Percentiles rank a stretch among this genome's conserved stretches.
These are phyloP conservation scores for Cheilosia urbana DNA, from an alignment of 2,888 invertebrate species.

Conservation along the genomic window DNA sequence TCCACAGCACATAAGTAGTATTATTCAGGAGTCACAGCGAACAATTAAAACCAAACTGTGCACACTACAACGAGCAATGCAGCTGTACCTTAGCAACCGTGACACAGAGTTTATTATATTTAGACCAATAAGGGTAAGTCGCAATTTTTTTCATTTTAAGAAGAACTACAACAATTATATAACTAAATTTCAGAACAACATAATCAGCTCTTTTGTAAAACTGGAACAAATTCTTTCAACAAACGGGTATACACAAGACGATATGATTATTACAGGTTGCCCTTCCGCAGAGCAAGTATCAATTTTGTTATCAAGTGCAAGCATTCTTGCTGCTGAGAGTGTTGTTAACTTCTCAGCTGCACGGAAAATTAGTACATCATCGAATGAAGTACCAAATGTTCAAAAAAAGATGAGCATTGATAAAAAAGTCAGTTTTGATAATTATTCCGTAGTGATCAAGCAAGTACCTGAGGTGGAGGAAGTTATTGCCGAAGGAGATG, in stretches of 20 bases:
- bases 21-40: conserved; percentile 91
- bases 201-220: conserved; percentile 94
- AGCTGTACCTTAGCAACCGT: conserved; percentile 96
- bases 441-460: conserved; percentile 65
- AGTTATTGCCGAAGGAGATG: not conserved
- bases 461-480: conserved; percentile 76
- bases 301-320: conserved; percentile 92
- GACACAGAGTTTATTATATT: conserved; percentile 99
- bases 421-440: conserved; percentile 78
- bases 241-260: conserved; percentile 92
- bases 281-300: conserved; percentile 97
- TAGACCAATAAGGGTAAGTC: conserved; percentile 92
- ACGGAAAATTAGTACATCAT: conserved; percentile 80
- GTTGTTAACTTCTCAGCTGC: conserved; percentile 80
- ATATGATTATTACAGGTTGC: conserved; percentile 92
- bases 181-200: conserved; percentile 88
- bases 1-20: conserved; percentile 89
- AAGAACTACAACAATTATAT: conserved; percentile 14
- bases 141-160: not conserved
- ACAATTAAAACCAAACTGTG: conserved; percentile 92
- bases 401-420: conserved; percentile 67
- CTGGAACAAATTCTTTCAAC: conserved; percentile 90
- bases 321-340: conserved; percentile 85
- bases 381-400: conserved; percentile 74
- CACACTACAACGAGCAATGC: conserved; percentile 93